These are phyloP conservation scores for Esperia sulphurella DNA, from an alignment of 2,888 invertebrate species.

Conservation along the genomic window DNA sequence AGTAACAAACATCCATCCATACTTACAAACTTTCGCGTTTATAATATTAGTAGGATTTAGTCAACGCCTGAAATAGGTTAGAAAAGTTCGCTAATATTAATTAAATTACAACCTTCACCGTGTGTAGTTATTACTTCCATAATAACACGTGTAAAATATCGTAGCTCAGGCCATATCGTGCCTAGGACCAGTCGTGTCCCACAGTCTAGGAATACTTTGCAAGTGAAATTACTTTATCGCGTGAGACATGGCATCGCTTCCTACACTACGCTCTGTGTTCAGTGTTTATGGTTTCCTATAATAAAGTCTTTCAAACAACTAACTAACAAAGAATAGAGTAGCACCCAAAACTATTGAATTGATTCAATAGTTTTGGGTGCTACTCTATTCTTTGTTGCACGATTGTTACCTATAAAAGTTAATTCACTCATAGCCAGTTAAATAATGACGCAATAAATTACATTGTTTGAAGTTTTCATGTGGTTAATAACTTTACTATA, in stretches of 20 bases:
- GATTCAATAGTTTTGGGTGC: background rate
- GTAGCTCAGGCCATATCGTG: conserved; percentile 18
- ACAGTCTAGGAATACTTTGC: conserved; percentile 12
- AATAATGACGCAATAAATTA: background rate
- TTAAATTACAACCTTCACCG: too few species aligned
- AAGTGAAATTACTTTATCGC: conserved; percentile 23
- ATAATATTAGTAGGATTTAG: too few species aligned
- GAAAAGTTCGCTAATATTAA: too few species aligned
- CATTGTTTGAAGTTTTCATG: too few species aligned
- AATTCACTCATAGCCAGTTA: background rate
- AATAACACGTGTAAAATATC: background rate
- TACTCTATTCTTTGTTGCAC: background rate
- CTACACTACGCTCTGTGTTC: background rate
- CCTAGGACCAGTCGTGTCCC: conserved; percentile 12
- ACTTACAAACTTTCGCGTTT: too few species aligned
- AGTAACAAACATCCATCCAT: too few species aligned
- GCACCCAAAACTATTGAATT: too few species aligned
- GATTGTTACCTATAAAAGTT: background rate
- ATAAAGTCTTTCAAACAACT: conserved; percentile 5
- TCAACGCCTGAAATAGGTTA: too few species aligned
- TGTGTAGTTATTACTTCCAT: background rate
- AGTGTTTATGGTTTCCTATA: conserved; percentile 7
- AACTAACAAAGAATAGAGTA: too few species aligned
- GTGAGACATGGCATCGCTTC: conserved; percentile 17
- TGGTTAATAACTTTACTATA: too few species aligned